Evolutionary conservation across 2,888 invertebrate genomes (phyloP).

Genomic region (Pristionchus mayeri): DNA sequence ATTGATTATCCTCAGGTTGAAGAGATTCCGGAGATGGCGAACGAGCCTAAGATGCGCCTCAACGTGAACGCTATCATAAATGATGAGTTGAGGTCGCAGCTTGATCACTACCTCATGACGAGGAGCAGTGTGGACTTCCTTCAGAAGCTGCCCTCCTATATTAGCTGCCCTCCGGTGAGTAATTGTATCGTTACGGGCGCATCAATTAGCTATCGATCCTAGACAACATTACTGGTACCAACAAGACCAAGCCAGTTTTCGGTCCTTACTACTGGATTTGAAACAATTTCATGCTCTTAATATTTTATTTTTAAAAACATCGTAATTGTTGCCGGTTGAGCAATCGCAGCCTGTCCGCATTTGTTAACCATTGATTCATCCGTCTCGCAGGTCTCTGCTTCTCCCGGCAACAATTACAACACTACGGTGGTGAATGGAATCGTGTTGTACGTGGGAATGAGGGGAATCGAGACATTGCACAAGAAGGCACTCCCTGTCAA

Average conservation of each 20-base stretch:
- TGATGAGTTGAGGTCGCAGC: slow-evolving; percentile 80
- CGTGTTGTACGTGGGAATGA: slow-evolving; percentile 94
- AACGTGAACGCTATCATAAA: slow-evolving; percentile 71
- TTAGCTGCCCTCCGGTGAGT: slow-evolving; percentile 77
- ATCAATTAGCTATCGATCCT: too few relatives aligned
- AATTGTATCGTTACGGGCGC: too few relatives aligned
- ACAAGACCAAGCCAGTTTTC: too few relatives aligned
- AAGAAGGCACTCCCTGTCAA: slow-evolving; percentile 88
- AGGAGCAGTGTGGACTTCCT: slow-evolving; percentile 79
- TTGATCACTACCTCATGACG: slow-evolving; percentile 94
- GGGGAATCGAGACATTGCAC: slow-evolving; percentile 43
- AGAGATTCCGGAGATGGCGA: slow-evolving; percentile 73
- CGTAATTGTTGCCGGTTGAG: too few relatives aligned
- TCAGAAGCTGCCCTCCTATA: slow-evolving; percentile 78
- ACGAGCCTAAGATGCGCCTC: slow-evolving; percentile 72
- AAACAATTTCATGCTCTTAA: too few relatives aligned
- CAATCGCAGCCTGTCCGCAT: too few relatives aligned
- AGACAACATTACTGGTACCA: too few relatives aligned
- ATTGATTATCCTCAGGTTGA: slow-evolving; percentile 66
- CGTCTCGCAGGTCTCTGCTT: slow-evolving; percentile 65
- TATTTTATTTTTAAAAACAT: too few relatives aligned
- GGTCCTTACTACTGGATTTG: too few relatives aligned
- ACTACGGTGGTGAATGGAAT: slow-evolving; percentile 96
- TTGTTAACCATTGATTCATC: background rate
- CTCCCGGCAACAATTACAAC: slow-evolving; percentile 93